phyloP scores from a whole-genome alignment of 2,888 invertebrate genomes.

The Aphidius colemani region DNA sequence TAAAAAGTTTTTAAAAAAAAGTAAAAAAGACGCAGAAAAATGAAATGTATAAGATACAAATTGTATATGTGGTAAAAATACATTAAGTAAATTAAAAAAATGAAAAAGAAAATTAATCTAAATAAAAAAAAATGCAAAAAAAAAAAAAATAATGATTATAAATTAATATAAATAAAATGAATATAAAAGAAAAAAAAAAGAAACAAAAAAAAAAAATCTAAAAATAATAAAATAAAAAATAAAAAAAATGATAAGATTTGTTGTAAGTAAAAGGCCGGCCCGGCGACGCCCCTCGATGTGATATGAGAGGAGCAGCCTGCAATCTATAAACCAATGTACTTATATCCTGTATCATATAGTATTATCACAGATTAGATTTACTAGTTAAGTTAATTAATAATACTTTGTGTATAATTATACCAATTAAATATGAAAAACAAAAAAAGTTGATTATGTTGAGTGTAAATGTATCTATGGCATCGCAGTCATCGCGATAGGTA shows the following conservation, averaged over 20 bases:
- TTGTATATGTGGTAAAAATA: conserved; percentile 7
- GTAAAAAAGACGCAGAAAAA: conserved; percentile 23
- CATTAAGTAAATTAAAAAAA: not conserved
- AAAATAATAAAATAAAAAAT: not conserved
- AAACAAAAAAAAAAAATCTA: conserved; percentile 22
- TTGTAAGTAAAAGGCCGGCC: conserved; percentile 56
- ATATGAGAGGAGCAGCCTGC: conserved; percentile 62
- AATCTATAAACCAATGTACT: conserved; percentile 62
- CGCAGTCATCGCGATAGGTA: conserved; percentile 3
- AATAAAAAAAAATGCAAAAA: conserved; percentile 1
- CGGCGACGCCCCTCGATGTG: conserved; percentile 61
- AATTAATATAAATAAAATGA: too few species aligned
- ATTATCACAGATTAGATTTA: conserved; percentile 36
- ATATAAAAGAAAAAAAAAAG: conserved; percentile 20
- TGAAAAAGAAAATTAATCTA: not conserved
- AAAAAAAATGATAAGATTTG: conserved; percentile 23
- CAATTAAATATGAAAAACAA: conserved; percentile 40
- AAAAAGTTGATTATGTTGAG: conserved; percentile 34
- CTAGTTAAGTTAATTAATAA: conserved; percentile 15
- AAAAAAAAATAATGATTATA: not conserved
- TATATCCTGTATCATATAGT: conserved; percentile 60
- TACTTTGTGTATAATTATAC: conserved; percentile 7
- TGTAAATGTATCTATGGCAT: conserved; percentile 16
- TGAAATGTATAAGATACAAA: conserved; percentile 6
- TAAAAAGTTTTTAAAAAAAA: conserved; percentile 32